phyloP scores from a whole-genome alignment of 2,797 vertebrate genomes.

The Muscicapa striata region DNA sequence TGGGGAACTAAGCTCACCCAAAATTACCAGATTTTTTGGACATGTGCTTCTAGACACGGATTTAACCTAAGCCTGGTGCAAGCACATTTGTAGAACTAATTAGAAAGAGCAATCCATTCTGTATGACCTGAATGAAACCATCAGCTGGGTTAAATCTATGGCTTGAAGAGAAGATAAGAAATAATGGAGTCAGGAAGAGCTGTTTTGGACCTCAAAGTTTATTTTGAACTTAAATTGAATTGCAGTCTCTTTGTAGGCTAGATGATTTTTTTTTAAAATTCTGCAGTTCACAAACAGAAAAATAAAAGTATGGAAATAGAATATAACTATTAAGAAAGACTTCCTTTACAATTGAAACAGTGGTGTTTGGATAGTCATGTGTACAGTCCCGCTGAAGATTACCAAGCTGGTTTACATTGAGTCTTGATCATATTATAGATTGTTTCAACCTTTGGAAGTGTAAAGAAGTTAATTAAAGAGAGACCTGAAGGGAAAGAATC shows the following conservation, averaged over 20 bases:
- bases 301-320: not conserved
- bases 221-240: not conserved
- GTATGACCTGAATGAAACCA: not conserved
- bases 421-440: not conserved
- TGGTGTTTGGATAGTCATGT: not conserved
- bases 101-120: not conserved
- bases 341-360: not conserved
- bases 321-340: not conserved
- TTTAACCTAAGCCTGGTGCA: not conserved
- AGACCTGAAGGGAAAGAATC: not conserved
- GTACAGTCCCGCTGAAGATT: not conserved
- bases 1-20: not conserved
- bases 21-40: not conserved
- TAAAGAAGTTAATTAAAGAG: not conserved
- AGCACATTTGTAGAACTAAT: not conserved
- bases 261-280: not conserved
- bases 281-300: not conserved
- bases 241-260: not conserved
- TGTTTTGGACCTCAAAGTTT: not conserved
- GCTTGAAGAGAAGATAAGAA: not conserved
- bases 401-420: not conserved
- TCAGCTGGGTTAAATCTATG: not conserved
- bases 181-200: not conserved
- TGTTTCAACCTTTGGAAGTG: not conserved
- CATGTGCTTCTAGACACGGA: accelerated